Evolutionary conservation across 2,797 vertebrate species (phyloP).

Genomic region (Tenualosa thibaudeaui): DNA sequence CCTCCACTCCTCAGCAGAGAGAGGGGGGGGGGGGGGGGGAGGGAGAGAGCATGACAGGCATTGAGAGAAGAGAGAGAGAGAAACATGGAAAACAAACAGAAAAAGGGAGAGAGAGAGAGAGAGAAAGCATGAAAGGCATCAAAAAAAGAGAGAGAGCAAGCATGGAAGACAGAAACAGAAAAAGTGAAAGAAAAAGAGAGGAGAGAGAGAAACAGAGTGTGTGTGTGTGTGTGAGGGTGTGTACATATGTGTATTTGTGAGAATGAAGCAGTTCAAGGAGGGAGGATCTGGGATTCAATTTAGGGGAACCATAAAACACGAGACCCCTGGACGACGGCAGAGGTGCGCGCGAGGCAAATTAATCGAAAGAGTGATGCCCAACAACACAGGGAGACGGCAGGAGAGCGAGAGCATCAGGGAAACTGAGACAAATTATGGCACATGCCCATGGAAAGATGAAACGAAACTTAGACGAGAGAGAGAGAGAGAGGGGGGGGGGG

Average conservation of each 20-base stretch:
- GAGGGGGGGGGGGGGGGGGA: background rate
- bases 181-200: too few relatives aligned
- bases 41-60: background rate
- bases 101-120: background rate
- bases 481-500: background rate
- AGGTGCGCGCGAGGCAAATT: background rate
- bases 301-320: background rate
- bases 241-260: background rate
- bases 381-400: background rate
- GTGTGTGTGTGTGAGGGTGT: too few relatives aligned
- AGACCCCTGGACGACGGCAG: background rate
- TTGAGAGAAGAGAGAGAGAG: too few relatives aligned
- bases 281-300: constrained; percentile 13
- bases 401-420: background rate
- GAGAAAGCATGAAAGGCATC: background rate
- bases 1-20: constrained; percentile 32
- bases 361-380: background rate
- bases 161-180: too few relatives aligned
- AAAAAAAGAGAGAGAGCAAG: too few relatives aligned
- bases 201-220: background rate
- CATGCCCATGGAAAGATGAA: background rate
- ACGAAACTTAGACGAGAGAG: background rate
- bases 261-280: background rate
- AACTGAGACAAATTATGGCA: background rate
- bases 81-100: too few relatives aligned